A percentile compares a stretch with the other conserved stretches of the same genome.
Evolutionary conservation across 2,113 vertebrate species (phyloP).

Genomic region (Glareola pratincola): DNA sequence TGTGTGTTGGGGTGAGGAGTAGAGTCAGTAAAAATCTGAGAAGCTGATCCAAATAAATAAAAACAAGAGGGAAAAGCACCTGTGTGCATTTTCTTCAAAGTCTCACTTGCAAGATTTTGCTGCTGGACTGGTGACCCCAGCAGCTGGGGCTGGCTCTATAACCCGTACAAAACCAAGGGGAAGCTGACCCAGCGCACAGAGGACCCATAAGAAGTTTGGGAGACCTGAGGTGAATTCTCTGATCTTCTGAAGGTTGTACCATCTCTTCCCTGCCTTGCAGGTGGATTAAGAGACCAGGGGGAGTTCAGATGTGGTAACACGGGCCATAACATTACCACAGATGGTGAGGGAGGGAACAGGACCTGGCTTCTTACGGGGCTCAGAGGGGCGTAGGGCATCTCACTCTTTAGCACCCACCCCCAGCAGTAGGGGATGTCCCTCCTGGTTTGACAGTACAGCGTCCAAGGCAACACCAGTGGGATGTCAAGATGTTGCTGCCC

Average conservation of each 20-base stretch:
- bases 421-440: not conserved
- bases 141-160: not conserved
- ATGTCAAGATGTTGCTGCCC: not conserved
- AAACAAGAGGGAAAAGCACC: not conserved
- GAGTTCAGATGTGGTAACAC: not conserved
- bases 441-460: not conserved
- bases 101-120: not conserved
- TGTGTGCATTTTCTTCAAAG: rapidly evolving
- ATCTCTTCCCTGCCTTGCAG: not conserved
- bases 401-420: not conserved
- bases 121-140: not conserved
- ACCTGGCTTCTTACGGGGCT: not conserved
- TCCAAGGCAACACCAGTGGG: not conserved
- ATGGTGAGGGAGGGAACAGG: not conserved
- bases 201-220: not conserved
- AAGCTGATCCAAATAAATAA: not conserved
- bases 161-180: not conserved
- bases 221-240: not conserved
- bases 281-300: not conserved
- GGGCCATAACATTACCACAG: not conserved
- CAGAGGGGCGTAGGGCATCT: not conserved
- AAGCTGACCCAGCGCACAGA: not conserved
- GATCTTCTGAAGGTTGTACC: not conserved
- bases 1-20: not conserved
- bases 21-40: not conserved